Base-by-base conservation (phyloP, 1,140 invertebrate species). In the Colletes gigas region DNA sequence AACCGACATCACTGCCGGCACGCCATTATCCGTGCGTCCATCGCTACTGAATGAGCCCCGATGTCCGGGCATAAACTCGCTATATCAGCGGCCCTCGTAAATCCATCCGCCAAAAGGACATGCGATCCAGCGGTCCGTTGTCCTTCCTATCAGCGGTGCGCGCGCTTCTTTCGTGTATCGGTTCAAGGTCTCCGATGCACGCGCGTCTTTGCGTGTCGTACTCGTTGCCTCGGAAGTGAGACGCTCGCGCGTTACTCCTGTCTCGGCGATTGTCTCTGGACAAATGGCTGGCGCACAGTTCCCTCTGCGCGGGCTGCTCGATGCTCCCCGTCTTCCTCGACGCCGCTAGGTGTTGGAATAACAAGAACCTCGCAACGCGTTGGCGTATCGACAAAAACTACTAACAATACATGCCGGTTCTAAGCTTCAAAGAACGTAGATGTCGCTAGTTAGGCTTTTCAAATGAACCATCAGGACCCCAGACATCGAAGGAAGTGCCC, bases 11-110 rank as follows among this genome's bases (percentile, higher is more conserved):
- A 47, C 65, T 57, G 69, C 47, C 65, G 84, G 85, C 88, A 89
- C 87, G 88, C 87, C 85, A 89, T 88, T 84, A 83, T 89, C 80
- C 83, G 76, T 74, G 79, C 76, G 81, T 69, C 71, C 78, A 67
- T 77, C 67, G 74, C 63, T 59, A 74, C 63, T 82, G 83, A 86
- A 86, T 82, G 79, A 85, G 81, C 73, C 72, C 59, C 84, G 74
- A 86, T 78, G 83, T 70, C 83, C 70, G 57, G 57, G 76, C 78
- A 50, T 67, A 75, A 84, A 70, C 69, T 69, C 74, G 81, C 50
- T 63, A 44, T 72, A 84, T 83, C 81, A 50, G 52, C 66, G 52
- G 66, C 59, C 71, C 83, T 76, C 75, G 81, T 85, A 85, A 86
- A 86, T 86, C 70, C 81, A 83, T 83, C 84, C 83, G 63, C 41